Base-by-base conservation (phyloP, 1,140 invertebrate species). In the Bombus huntii region DNA sequence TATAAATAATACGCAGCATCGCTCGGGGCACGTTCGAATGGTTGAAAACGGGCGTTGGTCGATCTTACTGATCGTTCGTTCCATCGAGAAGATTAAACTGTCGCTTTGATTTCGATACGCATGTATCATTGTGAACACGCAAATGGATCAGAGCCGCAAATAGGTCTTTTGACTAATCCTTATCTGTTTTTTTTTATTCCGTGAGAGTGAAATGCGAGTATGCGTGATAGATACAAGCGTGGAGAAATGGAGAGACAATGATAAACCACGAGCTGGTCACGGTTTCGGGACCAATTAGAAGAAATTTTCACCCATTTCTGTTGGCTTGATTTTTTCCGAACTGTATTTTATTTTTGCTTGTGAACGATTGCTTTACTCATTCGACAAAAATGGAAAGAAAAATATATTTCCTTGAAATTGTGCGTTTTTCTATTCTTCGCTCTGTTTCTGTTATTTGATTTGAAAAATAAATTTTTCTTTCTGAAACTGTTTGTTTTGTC, bases 61-160 rank as follows among this genome's bases (percentile, higher is more conserved):
- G 47, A 22, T 53, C 47, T 53, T 53, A 18, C 18, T 22, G 65
- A 84, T 79, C 76, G 15, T 34, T 34, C 18, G 13, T 39, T 80
- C 68, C 77, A 85, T 85, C 57, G 31, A 31, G 57, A 80, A 85
- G 57, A 80, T 85, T 80, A 80, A 80, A 85, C 68, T 84, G 83
- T 79, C 83, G 83, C 57, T 83, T 83, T 78, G 74, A 83, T 70
- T 83, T 70, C 47, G 37, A 68, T 18, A 57, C 71, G 34, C 73
- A 57, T 83, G 73, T 47, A 70, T 83, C 81, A 70, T 39, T 28
- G 6, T 28, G 37, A 28, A 65, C n/a, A 44, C n/a, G 44, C 4
- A 28, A 84, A 66, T 8, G 18, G 28, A 34, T 28, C 28, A 13
- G 9, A 79, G 15, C 53, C 22, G 28, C 13, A 22, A 25, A 22